These are phyloP conservation scores for Limonius californicus DNA, from an alignment of 1,140 invertebrate species.

Conservation along the genomic window DNA sequence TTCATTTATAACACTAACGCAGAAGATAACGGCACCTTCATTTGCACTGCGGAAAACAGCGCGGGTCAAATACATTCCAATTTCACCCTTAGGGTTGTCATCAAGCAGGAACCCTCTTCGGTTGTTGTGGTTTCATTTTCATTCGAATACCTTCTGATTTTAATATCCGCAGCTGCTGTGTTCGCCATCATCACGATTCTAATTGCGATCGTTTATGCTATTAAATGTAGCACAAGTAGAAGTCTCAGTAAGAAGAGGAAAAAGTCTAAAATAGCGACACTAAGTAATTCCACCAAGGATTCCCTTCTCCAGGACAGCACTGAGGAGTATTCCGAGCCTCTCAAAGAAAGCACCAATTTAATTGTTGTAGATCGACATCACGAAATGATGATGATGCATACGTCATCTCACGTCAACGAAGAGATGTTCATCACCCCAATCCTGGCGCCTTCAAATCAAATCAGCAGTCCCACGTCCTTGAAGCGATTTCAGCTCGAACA, in stretches of 20 bases:
- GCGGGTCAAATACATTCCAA: conserved; percentile 72
- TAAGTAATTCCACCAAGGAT: conserved; percentile 28
- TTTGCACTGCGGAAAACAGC: conserved; percentile 76
- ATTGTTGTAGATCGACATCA: conserved; percentile 28
- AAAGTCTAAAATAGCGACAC: conserved; percentile 3
- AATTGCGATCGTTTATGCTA: background rate
- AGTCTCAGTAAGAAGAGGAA: background rate
- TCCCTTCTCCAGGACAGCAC: conserved; percentile 29
- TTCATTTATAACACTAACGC: conserved; percentile 69
- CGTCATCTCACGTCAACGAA: background rate
- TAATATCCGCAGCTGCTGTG: conserved; percentile 54
- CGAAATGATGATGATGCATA: conserved; percentile 18
- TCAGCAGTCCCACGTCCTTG: conserved; percentile 38
- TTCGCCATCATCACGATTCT: background rate
- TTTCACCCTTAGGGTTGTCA: conserved; percentile 69
- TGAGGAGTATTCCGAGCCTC: conserved; percentile 28
- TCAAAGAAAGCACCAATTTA: conserved; percentile 26
- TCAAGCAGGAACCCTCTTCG: conserved; percentile 62
- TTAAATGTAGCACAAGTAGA: background rate
- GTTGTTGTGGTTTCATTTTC: conserved; percentile 59
- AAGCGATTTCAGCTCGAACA: conserved; percentile 59
- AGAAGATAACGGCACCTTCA: conserved; percentile 76
- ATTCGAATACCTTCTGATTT: conserved; percentile 63
- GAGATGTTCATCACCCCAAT: background rate
- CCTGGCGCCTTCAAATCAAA: conserved; percentile 19